Conservation (phyloP, 92 coral and sea anemone species). For the Ricordea florida region DNA sequence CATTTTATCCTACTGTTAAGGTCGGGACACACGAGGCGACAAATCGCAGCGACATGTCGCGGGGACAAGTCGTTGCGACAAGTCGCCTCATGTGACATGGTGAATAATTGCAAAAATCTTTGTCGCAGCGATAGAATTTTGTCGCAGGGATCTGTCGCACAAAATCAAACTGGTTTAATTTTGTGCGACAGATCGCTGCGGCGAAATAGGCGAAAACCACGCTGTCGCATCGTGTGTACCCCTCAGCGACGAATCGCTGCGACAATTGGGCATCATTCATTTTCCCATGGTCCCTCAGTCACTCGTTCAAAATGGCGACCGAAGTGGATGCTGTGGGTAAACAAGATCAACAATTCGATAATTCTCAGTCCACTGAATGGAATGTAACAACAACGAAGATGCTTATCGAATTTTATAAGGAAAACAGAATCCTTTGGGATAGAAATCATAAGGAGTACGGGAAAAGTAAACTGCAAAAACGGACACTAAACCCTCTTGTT, state of each 20-base stretch:
- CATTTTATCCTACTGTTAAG: too few species aligned
- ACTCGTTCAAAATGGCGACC: constrained; percentile 27
- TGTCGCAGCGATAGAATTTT: not conserved
- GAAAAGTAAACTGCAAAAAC: not conserved
- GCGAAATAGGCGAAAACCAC: constrained; percentile 7
- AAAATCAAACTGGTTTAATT: constrained; percentile 22
- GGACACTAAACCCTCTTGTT: not conserved
- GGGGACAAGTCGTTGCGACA: not conserved
- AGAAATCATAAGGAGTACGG: constrained; percentile 28
- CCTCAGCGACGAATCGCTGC: constrained; percentile 17
- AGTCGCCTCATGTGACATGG: constrained; percentile 1
- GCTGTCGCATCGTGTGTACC: constrained; percentile 28
- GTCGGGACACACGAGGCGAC: constrained; percentile 32
- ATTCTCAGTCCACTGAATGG: constrained; percentile 22
- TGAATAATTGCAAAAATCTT: not conserved
- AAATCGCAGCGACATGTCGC: constrained; percentile 14
- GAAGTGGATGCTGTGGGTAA: not conserved
- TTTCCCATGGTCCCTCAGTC: constrained; percentile 8
- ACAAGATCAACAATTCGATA: not conserved
- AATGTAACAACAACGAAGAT: constrained; percentile 2
- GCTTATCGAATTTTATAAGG: not conserved
- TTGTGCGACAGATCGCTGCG: constrained; percentile 11
- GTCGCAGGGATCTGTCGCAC: not conserved
- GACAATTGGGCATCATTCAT: constrained; percentile 12
- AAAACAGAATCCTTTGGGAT: constrained; percentile 8